Evolutionary conservation across 2,797 vertebrate genomes (phyloP).

Genomic region (Hipposideros larvatus): DNA sequence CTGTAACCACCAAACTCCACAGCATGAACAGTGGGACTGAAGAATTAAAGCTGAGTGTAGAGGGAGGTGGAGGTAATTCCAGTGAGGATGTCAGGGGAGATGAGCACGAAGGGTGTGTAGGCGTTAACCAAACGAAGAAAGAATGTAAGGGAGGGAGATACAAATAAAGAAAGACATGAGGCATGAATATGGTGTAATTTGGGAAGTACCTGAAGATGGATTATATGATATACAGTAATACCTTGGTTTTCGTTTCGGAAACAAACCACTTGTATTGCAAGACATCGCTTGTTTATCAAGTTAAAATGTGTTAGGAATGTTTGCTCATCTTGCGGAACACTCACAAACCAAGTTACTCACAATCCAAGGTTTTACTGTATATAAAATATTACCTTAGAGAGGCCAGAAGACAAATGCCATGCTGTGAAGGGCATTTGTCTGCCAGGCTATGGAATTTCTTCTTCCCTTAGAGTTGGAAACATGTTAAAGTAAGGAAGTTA

Average conservation of each 20-base stretch:
- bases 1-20: not conserved
- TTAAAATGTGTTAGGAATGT: no score
- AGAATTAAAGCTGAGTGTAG: not conserved
- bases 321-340: no score
- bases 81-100: not conserved
- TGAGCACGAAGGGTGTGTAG: not conserved
- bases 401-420: not conserved
- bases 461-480: not conserved
- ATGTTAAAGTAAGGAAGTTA: not conserved
- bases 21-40: not conserved
- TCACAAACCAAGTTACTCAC: no score
- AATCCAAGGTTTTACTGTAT: no score
- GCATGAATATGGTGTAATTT: not conserved
- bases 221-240: not conserved
- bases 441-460: not conserved
- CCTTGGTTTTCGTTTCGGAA: no score
- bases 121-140: not conserved
- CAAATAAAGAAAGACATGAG: not conserved
- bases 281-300: no score
- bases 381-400: not conserved
- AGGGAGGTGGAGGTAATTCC: not conserved
- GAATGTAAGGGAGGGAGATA: not conserved
- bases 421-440: not conserved
- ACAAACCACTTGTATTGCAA: no score
- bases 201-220: not conserved